Base-by-base conservation (phyloP, 1,140 invertebrate genomes). In the Mesaphorura yosii region DNA sequence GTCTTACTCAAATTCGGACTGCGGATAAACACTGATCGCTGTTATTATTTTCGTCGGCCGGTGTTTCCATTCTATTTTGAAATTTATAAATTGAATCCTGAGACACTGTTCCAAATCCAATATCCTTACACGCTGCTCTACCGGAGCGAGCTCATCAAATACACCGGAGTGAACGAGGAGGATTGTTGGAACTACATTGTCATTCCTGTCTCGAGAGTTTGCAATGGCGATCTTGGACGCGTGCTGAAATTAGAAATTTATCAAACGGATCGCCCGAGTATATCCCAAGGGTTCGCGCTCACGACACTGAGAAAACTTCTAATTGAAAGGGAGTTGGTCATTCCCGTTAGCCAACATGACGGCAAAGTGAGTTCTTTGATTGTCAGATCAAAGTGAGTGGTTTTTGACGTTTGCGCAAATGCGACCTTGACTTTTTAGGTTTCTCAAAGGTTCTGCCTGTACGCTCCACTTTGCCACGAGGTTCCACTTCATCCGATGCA, bases 201-300 rank as follows among this genome's bases (percentile, higher is more conserved):
- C 12, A 48, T 56, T 4, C 54, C 54, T 10, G 54, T 51, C 2
- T 29, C 26, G 15, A 6, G 48, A 7, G 41, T 56, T 20, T 56
- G 54, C 29, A 59, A 59, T 31, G 57, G 57, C 7, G 53, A 59
- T 25, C 25, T 55, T 15, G 57, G 49, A 6, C 40, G 57, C 7
- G 53, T 59, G n/a, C 38, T 59, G 6, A 59, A 59, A 48, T 31
- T 59, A 17, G 57, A 54, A 38, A 45, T 59, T 25, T 55, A 59
- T 37, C 48, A 55, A 27, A 50, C 49, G 17, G 47, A 59, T 23
- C 45, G 41, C 38, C 37, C 48, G 5, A 52, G 40, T 17, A 48
- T 48, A 27, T 41, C 54, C 2, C 39, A 50, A 29, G 52, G 53
- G 12, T 59, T 59, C 45, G 57, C 53, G n/a, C 34, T 59, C 28